Conservation (phyloP, 2,888 invertebrate genomes). For the Amphipyra berbera region DNA sequence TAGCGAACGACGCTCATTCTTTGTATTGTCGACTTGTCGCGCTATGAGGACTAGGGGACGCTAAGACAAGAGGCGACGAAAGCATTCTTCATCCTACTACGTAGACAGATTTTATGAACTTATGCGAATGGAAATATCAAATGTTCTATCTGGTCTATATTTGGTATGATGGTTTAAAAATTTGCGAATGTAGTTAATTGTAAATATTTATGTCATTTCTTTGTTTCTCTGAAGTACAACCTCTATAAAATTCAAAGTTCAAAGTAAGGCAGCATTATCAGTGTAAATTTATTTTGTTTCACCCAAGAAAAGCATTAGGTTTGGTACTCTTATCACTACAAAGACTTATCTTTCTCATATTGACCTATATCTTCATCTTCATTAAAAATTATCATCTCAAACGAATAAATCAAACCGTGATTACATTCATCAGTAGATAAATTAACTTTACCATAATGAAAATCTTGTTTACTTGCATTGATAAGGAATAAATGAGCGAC, state of each 20-base stretch:
- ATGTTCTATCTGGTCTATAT: too few relatives aligned
- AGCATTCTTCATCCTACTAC: slow-evolving; percentile 18
- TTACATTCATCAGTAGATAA: slow-evolving; percentile 1
- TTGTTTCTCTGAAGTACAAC: too few relatives aligned
- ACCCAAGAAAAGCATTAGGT: too few relatives aligned
- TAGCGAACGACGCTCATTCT: slow-evolving; percentile 18
- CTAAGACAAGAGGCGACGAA: slow-evolving; percentile 3
- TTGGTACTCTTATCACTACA: too few relatives aligned
- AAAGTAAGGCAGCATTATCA: too few relatives aligned
- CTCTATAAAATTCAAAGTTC: too few relatives aligned
- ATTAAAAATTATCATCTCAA: background rate
- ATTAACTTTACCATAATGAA: slow-evolving; percentile 9
- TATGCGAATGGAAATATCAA: background rate
- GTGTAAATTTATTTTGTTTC: too few relatives aligned
- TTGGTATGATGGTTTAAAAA: too few relatives aligned
- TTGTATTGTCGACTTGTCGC: slow-evolving; percentile 19
- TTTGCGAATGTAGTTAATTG: too few relatives aligned
- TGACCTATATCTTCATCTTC: too few relatives aligned
- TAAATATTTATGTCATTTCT: too few relatives aligned
- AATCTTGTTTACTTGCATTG: slow-evolving; percentile 16
- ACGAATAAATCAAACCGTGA: slow-evolving; percentile 2
- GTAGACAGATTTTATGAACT: background rate
- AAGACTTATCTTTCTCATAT: too few relatives aligned
- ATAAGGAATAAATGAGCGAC: slow-evolving; percentile 34
- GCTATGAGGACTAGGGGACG: slow-evolving; percentile 11